Conservation (phyloP, 2,113 vertebrate species). For the Leptosomus discolor region DNA sequence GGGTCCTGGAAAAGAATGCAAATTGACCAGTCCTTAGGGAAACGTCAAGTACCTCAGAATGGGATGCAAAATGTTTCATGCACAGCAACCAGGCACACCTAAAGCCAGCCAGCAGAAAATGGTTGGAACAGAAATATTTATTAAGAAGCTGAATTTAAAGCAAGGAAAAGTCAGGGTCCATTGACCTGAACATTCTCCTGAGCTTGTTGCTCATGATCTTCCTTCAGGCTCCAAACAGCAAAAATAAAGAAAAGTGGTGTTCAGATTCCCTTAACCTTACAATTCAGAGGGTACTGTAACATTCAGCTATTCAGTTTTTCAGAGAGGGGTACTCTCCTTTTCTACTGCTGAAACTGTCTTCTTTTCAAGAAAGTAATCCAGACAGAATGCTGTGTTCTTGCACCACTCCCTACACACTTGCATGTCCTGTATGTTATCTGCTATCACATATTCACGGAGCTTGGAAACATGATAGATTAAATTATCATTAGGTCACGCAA, state of each 20-base stretch:
- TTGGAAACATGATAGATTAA: not conserved
- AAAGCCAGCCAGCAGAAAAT: not conserved
- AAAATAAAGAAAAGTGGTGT: not conserved
- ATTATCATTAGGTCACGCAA: not conserved
- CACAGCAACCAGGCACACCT: not conserved
- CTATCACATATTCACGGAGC: not conserved
- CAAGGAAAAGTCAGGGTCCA: not conserved
- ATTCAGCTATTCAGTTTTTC: not conserved
- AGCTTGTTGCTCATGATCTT: not conserved
- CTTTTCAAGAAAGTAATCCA: not conserved
- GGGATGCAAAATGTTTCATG: not conserved
- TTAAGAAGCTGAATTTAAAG: not conserved
- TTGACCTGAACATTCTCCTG: not conserved
- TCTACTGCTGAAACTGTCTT: not conserved
- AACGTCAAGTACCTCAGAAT: not conserved
- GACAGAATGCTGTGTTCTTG: not conserved
- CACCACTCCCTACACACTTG: not conserved
- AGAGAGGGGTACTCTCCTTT: not conserved
- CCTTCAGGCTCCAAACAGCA: not conserved
- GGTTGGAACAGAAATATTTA: not conserved
- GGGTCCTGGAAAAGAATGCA: not conserved
- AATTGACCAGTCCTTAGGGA: not conserved
- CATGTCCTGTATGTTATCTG: not conserved
- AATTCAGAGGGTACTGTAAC: not conserved
- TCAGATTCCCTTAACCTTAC: not conserved